Conservation (phyloP, 2,888 invertebrate genomes). For the Operophtera brumata region DNA sequence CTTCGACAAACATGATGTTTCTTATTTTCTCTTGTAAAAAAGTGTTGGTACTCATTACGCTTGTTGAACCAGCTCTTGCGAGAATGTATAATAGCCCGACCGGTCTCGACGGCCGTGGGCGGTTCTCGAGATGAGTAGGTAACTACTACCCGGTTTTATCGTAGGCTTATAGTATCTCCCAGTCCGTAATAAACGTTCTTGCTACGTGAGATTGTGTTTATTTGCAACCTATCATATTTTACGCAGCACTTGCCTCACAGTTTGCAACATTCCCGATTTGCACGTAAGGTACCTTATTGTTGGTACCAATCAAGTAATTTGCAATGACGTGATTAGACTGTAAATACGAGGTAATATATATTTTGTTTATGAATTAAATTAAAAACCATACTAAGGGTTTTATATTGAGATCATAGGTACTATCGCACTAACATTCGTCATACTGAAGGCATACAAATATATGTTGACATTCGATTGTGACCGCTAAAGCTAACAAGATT, state of each 20-base stretch:
- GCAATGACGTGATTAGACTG: no score
- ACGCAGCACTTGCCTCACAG: conserved; percentile 27
- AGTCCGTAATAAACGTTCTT: conserved; percentile 27
- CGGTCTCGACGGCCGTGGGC: conserved; percentile 35
- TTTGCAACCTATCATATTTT: conserved; percentile 33
- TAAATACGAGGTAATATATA: no score
- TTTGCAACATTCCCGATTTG: conserved; percentile 28
- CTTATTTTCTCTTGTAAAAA: conserved; percentile 19
- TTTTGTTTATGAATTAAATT: no score
- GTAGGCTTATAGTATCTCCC: conserved; percentile 19
- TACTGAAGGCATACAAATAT: conserved; percentile 40
- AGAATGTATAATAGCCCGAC: conserved; percentile 32
- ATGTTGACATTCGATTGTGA: conserved; percentile 41
- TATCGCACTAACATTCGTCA: conserved; percentile 26
- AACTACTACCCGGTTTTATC: conserved; percentile 12
- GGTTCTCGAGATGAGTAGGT: conserved; percentile 23
- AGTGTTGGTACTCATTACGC: conserved; percentile 6
- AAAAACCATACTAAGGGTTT: no score
- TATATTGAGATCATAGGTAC: no score
- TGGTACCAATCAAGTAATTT: no score
- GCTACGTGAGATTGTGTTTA: conserved; percentile 29
- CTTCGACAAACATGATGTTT: conserved; percentile 10
- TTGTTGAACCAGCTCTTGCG: conserved; percentile 29
- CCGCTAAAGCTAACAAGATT: conserved; percentile 57
- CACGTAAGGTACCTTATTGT: conserved; percentile 3